Base-by-base conservation (phyloP, 1,140 invertebrate species). In the Whitmania pigra region DNA sequence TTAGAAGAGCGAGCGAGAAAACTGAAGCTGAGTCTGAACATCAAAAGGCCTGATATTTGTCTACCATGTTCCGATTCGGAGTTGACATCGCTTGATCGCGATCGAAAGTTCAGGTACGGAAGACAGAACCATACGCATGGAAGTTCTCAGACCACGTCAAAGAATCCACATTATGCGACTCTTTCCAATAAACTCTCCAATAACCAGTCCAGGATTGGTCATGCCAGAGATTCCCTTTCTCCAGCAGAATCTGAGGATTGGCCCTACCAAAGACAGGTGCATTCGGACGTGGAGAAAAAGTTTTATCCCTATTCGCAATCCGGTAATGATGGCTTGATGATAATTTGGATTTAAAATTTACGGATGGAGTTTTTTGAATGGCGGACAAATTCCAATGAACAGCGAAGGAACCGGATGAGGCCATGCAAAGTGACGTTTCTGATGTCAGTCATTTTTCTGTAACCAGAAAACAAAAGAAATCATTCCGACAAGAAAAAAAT, bases 1-100 rank as follows among this genome's bases (percentile, higher is more conserved):
- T 85, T 93, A 71, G 91, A 94, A 78, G 91, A 93, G 80, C 85
- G 90, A 78, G 85, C 88, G 27, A 86, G 87, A 71, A 86, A 87
- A 74, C 86, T 89, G 76, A 88, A 88, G 74, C 84, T 87, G 71
- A 85, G 86, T 68, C 78, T 78, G 69, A 85, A 86, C 71, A 75
- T 77, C 31, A 72, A 75, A 20, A 72, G 75, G 17, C 55, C 70
- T 40, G 75, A 73, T n/a, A 74, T 67, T 27, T 20, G 55, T 13
- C 66, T 71, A 18, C 74, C 75, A 2, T 73, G 73, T 57, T 78
- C 78, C 67, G 80, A 81, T 73, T 77, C 77, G 20, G 77, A 78
- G 40, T 73, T 76, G 18, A 53, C 36, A 69, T 74, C 76, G 29
- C 75, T 77, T 31, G 66, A 73, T 29, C 72, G 75, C 15, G 53